Evolutionary conservation across 2,797 vertebrate species (phyloP).

Genomic region (Chelonia mydas): DNA sequence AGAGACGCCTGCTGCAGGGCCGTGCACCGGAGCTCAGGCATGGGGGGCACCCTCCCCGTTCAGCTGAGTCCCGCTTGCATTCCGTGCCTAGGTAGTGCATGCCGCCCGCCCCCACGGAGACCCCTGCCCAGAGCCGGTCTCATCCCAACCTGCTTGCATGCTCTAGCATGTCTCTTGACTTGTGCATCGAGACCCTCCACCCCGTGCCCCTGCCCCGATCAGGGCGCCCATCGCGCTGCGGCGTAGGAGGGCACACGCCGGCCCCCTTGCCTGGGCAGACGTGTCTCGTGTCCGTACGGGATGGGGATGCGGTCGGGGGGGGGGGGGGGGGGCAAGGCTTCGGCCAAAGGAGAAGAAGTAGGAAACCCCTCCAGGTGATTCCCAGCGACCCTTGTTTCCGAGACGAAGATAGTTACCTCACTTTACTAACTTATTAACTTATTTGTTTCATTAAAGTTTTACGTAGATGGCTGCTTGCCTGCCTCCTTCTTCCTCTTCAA

Average conservation of each 20-base stretch:
- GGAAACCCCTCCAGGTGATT: constrained; percentile 24
- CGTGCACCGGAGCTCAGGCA: not conserved
- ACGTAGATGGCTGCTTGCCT: constrained; percentile 74
- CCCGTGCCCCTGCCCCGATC: not conserved
- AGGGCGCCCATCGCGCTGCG: not conserved
- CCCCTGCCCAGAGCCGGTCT: not conserved
- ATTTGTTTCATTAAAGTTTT: constrained; percentile 97
- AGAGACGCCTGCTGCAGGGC: not conserved
- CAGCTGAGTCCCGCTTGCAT: not conserved
- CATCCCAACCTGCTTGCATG: not conserved
- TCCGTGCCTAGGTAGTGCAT: constrained; percentile 51
- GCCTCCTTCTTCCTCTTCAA: not conserved
- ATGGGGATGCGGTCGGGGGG: constrained; percentile 20
- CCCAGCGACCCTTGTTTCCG: constrained; percentile 68
- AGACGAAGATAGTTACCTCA: constrained; percentile 88
- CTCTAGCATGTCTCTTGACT: not conserved
- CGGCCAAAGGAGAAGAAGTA: constrained; percentile 68
- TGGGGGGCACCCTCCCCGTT: not conserved
- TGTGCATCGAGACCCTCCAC: not conserved
- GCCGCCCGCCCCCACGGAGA: constrained; percentile 14
- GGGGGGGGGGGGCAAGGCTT: constrained; percentile 63
- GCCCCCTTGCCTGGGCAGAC: not conserved
- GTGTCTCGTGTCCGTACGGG: not conserved
- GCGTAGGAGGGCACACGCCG: too few relatives aligned
- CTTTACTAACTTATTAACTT: constrained; percentile 96